Conservation (phyloP, 2,797 vertebrate species). For the Dallia pectoralis region DNA sequence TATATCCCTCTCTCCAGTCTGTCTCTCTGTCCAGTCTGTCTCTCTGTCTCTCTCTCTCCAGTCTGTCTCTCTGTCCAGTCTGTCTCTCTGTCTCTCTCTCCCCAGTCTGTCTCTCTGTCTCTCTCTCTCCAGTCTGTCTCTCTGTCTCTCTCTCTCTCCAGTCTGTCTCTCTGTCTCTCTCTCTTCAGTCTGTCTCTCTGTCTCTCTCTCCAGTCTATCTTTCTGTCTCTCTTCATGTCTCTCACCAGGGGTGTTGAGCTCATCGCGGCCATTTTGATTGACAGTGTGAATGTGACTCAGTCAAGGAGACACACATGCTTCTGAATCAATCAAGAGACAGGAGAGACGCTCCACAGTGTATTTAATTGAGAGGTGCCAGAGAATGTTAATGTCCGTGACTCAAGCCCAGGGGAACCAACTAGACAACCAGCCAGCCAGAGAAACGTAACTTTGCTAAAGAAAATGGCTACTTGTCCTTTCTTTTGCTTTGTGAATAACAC, state of each 20-base stretch:
- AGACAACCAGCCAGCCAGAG: not conserved
- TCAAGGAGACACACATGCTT: constrained; percentile 12
- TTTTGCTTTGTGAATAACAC: not conserved
- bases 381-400: constrained; percentile 11
- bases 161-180: constrained; percentile 30
- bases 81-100: too few species aligned
- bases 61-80: too few species aligned
- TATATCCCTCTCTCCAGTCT: too few species aligned
- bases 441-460: too few species aligned
- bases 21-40: not conserved
- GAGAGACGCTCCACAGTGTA: not conserved
- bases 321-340: constrained; percentile 16
- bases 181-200: constrained; percentile 18
- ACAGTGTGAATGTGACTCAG: constrained; percentile 16
- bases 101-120: too few species aligned
- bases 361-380: constrained; percentile 7
- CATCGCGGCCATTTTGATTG: constrained; percentile 12
- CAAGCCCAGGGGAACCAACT: not conserved
- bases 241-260: not conserved
- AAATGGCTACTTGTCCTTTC: not conserved
- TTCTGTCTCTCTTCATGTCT: constrained; percentile 20
- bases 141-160: not conserved
- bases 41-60: constrained; percentile 5
- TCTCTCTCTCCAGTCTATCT: too few species aligned
- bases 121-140: not conserved